These are phyloP conservation scores for Rhombomys opimus DNA, from an alignment of 2,113 vertebrate genomes.

Conservation along the genomic window DNA sequence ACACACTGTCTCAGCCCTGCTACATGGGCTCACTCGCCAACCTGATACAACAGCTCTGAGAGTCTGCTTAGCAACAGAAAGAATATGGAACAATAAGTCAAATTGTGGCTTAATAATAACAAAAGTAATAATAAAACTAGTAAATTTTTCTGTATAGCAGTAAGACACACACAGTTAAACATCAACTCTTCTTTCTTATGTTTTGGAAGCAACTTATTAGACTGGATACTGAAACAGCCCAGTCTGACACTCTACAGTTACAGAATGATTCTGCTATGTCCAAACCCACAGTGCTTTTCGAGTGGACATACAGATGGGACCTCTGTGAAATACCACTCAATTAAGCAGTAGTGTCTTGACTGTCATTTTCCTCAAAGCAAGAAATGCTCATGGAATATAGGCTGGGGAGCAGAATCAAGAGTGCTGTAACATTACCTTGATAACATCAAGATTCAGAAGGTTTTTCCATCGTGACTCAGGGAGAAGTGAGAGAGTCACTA, in stretches of 20 bases:
- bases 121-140: not conserved
- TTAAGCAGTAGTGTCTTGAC: not conserved
- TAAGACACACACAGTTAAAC: not conserved
- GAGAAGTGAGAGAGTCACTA: slow-evolving; percentile 94
- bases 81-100: not conserved
- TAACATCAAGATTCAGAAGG: slow-evolving; percentile 93
- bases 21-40: not conserved
- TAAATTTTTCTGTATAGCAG: slow-evolving; percentile 4
- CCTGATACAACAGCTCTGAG: not conserved
- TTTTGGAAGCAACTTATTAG: not conserved
- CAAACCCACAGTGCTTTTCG: not conserved
- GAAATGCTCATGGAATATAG: not conserved
- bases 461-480: slow-evolving; percentile 97
- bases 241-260: not conserved
- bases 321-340: not conserved
- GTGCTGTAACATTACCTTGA: slow-evolving; percentile 90
- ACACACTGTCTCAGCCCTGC: not conserved
- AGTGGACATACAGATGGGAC: not conserved
- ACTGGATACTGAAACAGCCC: not conserved
- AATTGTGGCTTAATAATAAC: not conserved
- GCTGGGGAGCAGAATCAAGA: not conserved
- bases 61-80: not conserved
- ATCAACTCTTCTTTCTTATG: not conserved
- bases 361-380: not conserved
- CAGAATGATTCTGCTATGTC: not conserved